Conservation (phyloP, 2,797 vertebrate species). For the Pelobates cultripes region DNA sequence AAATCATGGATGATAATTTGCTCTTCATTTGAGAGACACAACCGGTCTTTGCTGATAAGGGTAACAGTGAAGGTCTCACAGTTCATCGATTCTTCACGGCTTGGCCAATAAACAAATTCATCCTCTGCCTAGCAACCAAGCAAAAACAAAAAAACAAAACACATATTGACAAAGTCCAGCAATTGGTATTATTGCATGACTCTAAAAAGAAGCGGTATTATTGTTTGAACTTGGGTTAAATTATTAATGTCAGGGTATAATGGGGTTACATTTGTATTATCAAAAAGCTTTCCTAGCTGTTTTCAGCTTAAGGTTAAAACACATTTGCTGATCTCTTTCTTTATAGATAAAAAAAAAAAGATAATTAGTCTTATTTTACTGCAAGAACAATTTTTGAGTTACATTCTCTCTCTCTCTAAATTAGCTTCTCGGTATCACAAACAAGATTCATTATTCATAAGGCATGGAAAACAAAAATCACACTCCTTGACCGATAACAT, state of each 20-base stretch:
- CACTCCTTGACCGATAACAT: conserved; percentile 49
- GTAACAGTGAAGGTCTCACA: conserved; percentile 98
- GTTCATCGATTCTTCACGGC: conserved; percentile 98
- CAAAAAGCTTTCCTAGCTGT: too few relatives aligned
- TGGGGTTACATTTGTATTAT: too few relatives aligned
- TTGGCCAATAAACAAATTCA: conserved; percentile 99
- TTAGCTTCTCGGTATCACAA: conserved; percentile 34
- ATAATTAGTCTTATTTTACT: conserved; percentile 17
- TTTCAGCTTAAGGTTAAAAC: too few relatives aligned
- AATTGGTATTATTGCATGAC: too few relatives aligned
- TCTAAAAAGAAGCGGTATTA: too few relatives aligned
- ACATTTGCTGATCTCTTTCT: neutral
- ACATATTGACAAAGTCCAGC: neutral
- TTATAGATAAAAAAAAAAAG: neutral
- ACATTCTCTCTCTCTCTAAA: neutral
- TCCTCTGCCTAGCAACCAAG: conserved; percentile 86
- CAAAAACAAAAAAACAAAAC: neutral
- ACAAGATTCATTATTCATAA: conserved; percentile 38
- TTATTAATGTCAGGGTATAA: too few relatives aligned
- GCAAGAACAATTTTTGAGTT: conserved; percentile 1
- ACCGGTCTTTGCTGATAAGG: conserved; percentile 97
- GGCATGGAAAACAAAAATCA: conserved; percentile 46
- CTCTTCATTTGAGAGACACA: conserved; percentile 98
- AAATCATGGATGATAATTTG: conserved; percentile 99
- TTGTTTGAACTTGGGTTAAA: too few relatives aligned